Conservation (phyloP, 2,888 invertebrate species). For the Anarsia innoxiella region DNA sequence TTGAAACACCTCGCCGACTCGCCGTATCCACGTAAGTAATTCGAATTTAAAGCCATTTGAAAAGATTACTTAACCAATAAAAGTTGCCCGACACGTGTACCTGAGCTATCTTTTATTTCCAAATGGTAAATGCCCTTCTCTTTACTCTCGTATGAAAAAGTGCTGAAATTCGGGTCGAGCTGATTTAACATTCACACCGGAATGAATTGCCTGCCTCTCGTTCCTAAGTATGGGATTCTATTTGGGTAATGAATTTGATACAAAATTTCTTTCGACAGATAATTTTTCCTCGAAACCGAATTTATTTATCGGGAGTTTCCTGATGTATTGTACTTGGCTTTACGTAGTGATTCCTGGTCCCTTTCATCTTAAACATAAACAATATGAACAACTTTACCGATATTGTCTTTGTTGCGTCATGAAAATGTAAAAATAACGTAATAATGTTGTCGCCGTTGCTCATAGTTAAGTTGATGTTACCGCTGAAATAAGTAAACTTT, state of each 20-base stretch:
- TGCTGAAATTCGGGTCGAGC: constrained; percentile 12
- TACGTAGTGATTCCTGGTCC: no score
- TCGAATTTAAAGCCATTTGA: background rate
- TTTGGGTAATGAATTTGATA: constrained; percentile 4
- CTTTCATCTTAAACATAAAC: no score
- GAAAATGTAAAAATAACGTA: no score
- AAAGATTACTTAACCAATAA: constrained; percentile 6
- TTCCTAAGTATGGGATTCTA: background rate
- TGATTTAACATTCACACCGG: constrained; percentile 14
- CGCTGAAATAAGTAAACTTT: constrained; percentile 1
- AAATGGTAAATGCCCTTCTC: constrained; percentile 3
- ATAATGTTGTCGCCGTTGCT: no score
- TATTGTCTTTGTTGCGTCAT: no score
- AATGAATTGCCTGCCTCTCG: constrained; percentile 2
- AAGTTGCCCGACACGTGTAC: constrained; percentile 1
- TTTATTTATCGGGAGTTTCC: no score
- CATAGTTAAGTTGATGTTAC: no score
- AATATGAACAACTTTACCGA: no score
- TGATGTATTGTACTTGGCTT: no score
- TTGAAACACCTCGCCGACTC: no score
- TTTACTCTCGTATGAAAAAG: constrained; percentile 9
- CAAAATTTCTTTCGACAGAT: background rate
- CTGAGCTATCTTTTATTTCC: constrained; percentile 1
- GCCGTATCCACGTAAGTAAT: no score
- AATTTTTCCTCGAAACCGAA: no score